Evolutionary conservation across 2,113 vertebrate genomes (phyloP).

Genomic region (Calidris pygmaea): DNA sequence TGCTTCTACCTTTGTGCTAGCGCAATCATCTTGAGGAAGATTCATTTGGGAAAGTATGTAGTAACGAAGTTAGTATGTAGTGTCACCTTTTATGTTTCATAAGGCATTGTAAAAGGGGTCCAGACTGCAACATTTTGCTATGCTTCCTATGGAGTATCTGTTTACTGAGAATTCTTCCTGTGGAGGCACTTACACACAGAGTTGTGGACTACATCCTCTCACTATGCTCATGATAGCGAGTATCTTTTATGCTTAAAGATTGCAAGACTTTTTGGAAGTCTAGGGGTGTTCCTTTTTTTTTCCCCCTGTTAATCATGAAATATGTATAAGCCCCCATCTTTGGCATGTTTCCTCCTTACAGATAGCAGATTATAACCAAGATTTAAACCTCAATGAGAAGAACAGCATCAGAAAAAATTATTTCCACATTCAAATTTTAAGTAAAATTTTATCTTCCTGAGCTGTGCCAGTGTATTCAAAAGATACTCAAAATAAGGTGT

Average conservation of each 20-base stretch:
- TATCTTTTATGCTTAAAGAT: neutral
- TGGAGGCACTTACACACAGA: neutral
- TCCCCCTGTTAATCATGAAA: neutral
- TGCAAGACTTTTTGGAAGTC: neutral
- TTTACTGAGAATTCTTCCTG: neutral
- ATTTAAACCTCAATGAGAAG: neutral
- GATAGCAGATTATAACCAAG: neutral
- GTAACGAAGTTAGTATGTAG: neutral
- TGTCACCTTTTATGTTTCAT: neutral
- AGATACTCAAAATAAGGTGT: neutral
- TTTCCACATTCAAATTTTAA: neutral
- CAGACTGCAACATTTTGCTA: neutral
- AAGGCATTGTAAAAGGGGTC: neutral
- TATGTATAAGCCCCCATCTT: neutral
- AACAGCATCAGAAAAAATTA: neutral
- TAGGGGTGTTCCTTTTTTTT: neutral
- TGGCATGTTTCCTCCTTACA: neutral
- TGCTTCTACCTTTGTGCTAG: neutral
- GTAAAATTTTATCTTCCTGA: neutral
- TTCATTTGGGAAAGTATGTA: neutral
- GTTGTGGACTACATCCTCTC: neutral
- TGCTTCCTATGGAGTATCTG: neutral
- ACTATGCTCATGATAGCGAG: neutral
- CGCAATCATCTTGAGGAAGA: neutral
- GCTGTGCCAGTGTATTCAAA: neutral